Conservation (phyloP, 2,113 vertebrate genomes). For the Prinia subflava region DNA sequence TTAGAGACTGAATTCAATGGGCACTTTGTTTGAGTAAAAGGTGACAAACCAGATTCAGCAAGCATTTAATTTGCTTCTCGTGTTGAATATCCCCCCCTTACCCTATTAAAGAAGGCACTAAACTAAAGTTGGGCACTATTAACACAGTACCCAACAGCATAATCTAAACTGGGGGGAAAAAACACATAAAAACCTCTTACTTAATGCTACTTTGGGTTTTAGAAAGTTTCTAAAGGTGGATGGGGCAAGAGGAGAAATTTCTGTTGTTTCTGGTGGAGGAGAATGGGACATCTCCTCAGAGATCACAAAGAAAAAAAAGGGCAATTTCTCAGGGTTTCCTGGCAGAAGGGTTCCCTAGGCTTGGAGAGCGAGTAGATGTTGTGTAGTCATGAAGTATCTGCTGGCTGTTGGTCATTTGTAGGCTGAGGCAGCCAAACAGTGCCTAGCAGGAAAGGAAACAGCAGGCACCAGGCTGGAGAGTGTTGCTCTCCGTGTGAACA, state of each 20-base stretch:
- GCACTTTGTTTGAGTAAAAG: not conserved
- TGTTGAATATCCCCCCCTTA: not conserved
- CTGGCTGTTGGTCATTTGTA: not conserved
- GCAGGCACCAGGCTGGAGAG: not conserved
- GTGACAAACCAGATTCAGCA: not conserved
- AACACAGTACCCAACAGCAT: not conserved
- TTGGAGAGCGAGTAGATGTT: not conserved
- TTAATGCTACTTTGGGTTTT: not conserved
- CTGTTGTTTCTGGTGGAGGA: not conserved
- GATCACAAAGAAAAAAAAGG: not conserved
- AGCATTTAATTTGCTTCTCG: not conserved
- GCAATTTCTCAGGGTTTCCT: not conserved
- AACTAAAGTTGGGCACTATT: no score
- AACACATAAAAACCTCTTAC: not conserved
- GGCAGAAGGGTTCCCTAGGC: not conserved
- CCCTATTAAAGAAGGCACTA: not conserved
- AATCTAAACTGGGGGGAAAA: not conserved
- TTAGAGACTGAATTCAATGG: not conserved
- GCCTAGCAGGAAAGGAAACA: not conserved
- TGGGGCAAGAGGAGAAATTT: not conserved
- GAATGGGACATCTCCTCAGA: not conserved
- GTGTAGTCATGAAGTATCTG: not conserved
- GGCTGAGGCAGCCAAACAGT: not conserved
- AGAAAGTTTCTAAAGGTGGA: not conserved
- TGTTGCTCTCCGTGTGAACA: not conserved